Conservation (phyloP, 2,797 vertebrate genomes). For the Microchirus variegatus region DNA sequence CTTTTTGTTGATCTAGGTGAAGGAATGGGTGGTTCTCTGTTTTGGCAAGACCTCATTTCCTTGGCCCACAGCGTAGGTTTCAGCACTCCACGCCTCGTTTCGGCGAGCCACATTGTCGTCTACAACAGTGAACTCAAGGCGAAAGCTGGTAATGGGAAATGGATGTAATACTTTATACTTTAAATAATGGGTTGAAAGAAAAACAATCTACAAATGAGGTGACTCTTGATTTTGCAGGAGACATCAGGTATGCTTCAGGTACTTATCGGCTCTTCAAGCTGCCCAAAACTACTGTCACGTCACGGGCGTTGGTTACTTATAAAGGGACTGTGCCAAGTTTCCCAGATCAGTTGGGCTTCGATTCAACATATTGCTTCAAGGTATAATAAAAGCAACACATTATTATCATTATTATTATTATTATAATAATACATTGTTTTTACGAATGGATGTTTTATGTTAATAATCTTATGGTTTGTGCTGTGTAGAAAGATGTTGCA, state of each 20-base stretch:
- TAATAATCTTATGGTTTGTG: not conserved
- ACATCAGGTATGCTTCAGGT: conserved; percentile 76
- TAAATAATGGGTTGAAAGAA: too few species aligned
- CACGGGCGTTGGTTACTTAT: conserved; percentile 69
- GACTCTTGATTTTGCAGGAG: conserved; percentile 53
- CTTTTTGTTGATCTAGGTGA: conserved; percentile 70
- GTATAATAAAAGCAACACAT: conserved; percentile 45
- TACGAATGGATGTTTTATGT: not conserved
- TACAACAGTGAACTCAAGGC: conserved; percentile 70
- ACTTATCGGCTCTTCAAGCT: conserved; percentile 83
- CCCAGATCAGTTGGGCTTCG: conserved; percentile 72
- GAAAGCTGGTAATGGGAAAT: conserved; percentile 71
- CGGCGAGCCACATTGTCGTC: conserved; percentile 70
- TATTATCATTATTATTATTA: not conserved
- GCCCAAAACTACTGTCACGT: conserved; percentile 40
- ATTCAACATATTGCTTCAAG: conserved; percentile 77
- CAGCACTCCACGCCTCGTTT: conserved; percentile 73
- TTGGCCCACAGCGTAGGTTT: conserved; percentile 77
- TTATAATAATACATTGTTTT: not conserved
- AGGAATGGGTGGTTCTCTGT: conserved; percentile 79
- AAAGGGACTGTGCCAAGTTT: conserved; percentile 72
- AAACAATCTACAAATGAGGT: too few species aligned
- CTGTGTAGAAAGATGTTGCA: conserved; percentile 65
- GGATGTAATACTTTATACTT: too few species aligned
- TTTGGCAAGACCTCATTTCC: conserved; percentile 77